Conservation (phyloP, 2,797 vertebrate species). For the Phoebastria nigripes region DNA sequence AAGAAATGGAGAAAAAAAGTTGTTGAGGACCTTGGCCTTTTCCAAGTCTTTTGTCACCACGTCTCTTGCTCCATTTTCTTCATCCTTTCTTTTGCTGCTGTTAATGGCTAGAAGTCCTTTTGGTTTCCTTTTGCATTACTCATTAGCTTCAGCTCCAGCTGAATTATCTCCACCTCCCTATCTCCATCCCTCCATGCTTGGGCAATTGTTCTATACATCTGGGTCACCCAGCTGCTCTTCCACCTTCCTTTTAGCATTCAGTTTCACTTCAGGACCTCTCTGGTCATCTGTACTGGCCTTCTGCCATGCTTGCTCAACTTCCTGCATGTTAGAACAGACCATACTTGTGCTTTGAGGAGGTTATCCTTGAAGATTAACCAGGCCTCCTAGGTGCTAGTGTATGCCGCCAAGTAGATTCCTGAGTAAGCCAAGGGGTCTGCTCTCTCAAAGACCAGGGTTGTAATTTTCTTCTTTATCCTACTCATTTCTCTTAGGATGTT, state of each 20-base stretch:
- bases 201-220: not conserved
- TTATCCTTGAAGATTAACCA: not conserved
- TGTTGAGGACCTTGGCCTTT: not conserved
- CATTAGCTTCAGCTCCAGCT: not conserved
- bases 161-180: not conserved
- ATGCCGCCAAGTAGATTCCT: not conserved
- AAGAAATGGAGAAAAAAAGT: not conserved
- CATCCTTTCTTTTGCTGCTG: not conserved
- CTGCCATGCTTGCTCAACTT: not conserved
- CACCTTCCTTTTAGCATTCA: not conserved
- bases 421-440: not conserved
- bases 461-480: not conserved
- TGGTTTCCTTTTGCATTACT: not conserved
- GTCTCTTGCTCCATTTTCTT: not conserved
- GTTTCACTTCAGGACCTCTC: not conserved
- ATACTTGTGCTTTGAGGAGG: not conserved
- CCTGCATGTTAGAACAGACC: not conserved
- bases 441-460: not conserved
- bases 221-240: not conserved
- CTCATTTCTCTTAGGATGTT: not conserved
- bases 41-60: not conserved
- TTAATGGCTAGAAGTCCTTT: not conserved
- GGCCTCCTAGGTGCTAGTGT: not conserved
- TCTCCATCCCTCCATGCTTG: accelerated
- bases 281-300: not conserved